Evolutionary conservation across 2,113 vertebrate genomes (phyloP), one percentile per base, ranked within the genome.

Genomic region (Callionymus lyra): DNA sequence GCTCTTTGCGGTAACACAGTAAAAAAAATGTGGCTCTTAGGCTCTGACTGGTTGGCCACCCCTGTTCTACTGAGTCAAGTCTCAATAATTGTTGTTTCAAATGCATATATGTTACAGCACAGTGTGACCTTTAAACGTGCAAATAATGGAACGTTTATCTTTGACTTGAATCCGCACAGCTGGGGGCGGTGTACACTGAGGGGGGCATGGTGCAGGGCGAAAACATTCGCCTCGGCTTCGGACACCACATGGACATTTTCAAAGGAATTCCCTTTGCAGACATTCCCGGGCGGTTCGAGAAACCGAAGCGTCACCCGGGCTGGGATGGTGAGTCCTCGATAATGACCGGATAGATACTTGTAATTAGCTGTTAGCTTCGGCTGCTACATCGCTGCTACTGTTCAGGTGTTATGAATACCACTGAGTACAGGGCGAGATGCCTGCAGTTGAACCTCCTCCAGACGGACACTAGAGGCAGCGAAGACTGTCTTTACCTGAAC

Each of bases 401-500:
- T 59, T 38, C 60, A 97, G 94, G 89, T 33, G 68, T 87, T 0
- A 5, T 97, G 72, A 34, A 88, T 12, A 39, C 92, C 57, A 90
- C 31, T 0, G 1, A 71, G 0, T 95, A 58, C 70, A 76, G 63
- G 33, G 59, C 51, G 0, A 77, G 90, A 27, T 97, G 94, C 38
- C 9, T 93, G 49, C 94, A 97, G 68, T 0, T 81, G 37, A 89
- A 53, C 0, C 8, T 95, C 0, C 8, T 81, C 0, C 86, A 89
- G 75, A 77, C 32, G 0, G 44, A 41, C 9, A 70, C 80, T 1
- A 74, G 76, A 0, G 94, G 94, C 3, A 64, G 37, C 0, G 85
- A 94, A 49, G 93, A 98, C 63, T 97, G 93, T 64, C 90, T 98
- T 2, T 95, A 94, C 53, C 89, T 98, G 12, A 97, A 98, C 74